Base-by-base conservation (phyloP, 2,888 invertebrate species). In the Eupithecia dodoneata region DNA sequence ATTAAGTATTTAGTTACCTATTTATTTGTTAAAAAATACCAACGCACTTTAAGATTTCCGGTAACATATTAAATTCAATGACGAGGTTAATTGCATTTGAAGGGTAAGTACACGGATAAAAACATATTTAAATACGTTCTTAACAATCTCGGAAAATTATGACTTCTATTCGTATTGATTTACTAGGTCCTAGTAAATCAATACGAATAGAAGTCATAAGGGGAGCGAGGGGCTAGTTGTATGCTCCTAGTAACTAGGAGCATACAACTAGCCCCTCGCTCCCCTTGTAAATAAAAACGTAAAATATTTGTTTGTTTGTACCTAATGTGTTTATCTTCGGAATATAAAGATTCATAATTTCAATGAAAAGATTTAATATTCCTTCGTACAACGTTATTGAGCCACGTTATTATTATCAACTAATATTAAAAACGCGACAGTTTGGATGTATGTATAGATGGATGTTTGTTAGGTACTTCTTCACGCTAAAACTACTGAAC, bases 41-140 rank as follows among this genome's bases (percentile, higher is more conserved):
- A 55, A n/a, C 55, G n/a, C 2, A 66, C 15, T 42, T 42, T 15
- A 59, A 18, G 42, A 42, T 13, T 42, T 41, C 41, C 66, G 13
- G 66, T 42, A 42, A 6, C 15, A 66, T 15, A 66, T 66, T 42
- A 66, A 66, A 66, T 66, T 63, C 63, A 66, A 66, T 42, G 66
- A 66, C 66, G 7, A 66, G 66, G 66, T 66, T 66, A 15, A 66
- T 41, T 42, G 66, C 2, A 42, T 7, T 42, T 63, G 12, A 18
- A 63, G 66, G 30, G 65, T 30, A 65, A 41, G 42, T 42, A 59
- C 18, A 18, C 18, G 55, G 55, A 18, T 18, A 59, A 59, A 2
- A 55, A n/a, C 52, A 52, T 49, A 49, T 49, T 15, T 52, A 15
- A 52, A 52, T n/a, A 52, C 0, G n/a, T n/a, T 9, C 7, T n/a